Base-by-base conservation (phyloP, 2,113 vertebrate genomes). In the Pitta sordida region DNA sequence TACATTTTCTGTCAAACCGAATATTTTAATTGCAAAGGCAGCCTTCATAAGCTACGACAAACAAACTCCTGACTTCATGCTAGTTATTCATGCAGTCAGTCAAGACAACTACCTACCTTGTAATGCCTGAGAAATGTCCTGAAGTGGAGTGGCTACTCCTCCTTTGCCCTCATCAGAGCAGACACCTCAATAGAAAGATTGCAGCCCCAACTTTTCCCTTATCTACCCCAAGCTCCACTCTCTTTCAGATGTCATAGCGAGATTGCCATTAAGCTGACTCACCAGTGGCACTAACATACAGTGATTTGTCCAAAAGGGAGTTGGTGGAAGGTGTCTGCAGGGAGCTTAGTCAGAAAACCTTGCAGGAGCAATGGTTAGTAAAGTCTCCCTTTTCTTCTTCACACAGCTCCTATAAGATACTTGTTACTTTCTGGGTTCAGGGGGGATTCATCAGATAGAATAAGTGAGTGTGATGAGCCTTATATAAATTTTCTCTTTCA, bases 401-500 rank as follows among this genome's bases (percentile, higher is more conserved):
- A 49, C 15, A 5, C 15, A n/a, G 9, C 39, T 84, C 27, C 30
- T 76, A 19, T 20, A 30, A 52, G 37, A 5, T 53, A 58, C 10
- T 21, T 63, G 13, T 53, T 82, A 18, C 24, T 41, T 77, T 77
- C 18, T 49, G 58, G 37, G 22, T 51, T 62, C 1, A 1, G 15
- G 19, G 48, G 26, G 44, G 30, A 62, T 84, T 62, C 90, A 71
- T 9, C 37, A 41, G 53, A 17, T 39, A 62, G 36, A 30, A 10
- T 10, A 58, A 24, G 32, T 88, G 44, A 62, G 58, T 80, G 36
- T 68, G 77, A 93, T 91, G 64, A 94, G 29, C 7, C 7, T 37
- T 46, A 97, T 97, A 96, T 95, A 97, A 97, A 97, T 97, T 73
- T 53, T 41, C 77, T 92, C 48, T 77, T 92, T 90, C 70, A 89